These are phyloP conservation scores for Leptinotarsa undecemlineata DNA, from an alignment of 1,140 invertebrate genomes.

Conservation along the genomic window DNA sequence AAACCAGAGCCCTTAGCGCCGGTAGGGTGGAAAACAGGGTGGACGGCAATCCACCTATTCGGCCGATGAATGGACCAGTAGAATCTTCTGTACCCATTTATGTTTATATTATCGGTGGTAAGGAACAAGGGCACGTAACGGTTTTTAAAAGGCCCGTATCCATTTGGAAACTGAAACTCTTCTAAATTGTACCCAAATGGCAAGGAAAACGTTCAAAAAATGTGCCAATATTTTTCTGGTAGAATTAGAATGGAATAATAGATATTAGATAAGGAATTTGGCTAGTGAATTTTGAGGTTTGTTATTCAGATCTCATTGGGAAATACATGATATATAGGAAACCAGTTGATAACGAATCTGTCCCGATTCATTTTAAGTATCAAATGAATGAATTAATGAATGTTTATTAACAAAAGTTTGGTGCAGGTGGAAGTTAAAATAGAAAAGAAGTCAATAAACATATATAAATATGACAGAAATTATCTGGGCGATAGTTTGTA, in stretches of 20 bases:
- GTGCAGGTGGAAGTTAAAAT: too few relatives aligned
- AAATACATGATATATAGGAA: background rate
- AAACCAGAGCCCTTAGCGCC: slow-evolving; percentile 53
- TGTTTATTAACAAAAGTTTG: too few relatives aligned
- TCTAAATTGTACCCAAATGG: slow-evolving; percentile 36
- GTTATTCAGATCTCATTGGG: background rate
- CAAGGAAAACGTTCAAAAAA: slow-evolving; percentile 7
- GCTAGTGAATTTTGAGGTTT: background rate
- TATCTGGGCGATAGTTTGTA: too few relatives aligned
- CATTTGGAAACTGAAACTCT: slow-evolving; percentile 68
- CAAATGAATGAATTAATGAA: too few relatives aligned
- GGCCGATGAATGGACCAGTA: slow-evolving; percentile 46
- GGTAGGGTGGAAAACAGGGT: slow-evolving; percentile 50
- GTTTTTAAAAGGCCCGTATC: slow-evolving; percentile 69
- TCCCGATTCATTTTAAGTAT: background rate
- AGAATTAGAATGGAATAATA: background rate
- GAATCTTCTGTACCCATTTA: slow-evolving; percentile 61
- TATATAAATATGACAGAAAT: too few relatives aligned
- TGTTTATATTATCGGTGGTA: slow-evolving; percentile 68
- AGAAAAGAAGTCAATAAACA: too few relatives aligned
- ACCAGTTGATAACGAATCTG: background rate
- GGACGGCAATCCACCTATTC: slow-evolving; percentile 32
- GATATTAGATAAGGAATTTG: background rate
- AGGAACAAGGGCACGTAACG: slow-evolving; percentile 69
- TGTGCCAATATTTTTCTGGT: slow-evolving; percentile 18